A percentile compares a stretch with the other conserved stretches of the same genome.
These are phyloP conservation scores for Crossaster papposus DNA, from an alignment of 53 echinoderm and acorn worm genomes.

Conservation along the genomic window DNA sequence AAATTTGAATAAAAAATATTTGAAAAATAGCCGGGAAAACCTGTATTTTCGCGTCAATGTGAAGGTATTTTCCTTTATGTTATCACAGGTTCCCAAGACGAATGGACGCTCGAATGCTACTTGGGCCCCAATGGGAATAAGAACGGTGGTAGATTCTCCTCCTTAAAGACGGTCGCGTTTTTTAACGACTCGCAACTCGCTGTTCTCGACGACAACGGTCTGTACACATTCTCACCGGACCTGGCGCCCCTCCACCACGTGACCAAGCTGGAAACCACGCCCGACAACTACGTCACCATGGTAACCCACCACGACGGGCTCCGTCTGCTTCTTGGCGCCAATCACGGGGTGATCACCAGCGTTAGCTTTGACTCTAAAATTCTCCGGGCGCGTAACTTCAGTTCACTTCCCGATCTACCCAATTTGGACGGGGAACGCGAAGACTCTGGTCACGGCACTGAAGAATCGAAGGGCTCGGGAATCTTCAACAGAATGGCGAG, in stretches of 20 bases:
- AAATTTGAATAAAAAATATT: too few relatives aligned
- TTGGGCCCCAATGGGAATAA: background rate
- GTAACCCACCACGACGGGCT: background rate
- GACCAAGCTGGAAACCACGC: background rate
- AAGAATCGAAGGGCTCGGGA: background rate
- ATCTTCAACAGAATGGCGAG: too few relatives aligned
- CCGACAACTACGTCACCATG: background rate
- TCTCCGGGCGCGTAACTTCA: background rate
- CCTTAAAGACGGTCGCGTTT: background rate
- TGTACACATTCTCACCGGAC: constrained; percentile 1
- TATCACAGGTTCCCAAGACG: background rate
- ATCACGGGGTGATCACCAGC: background rate
- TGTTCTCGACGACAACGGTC: background rate
- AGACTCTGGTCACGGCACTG: too few relatives aligned
- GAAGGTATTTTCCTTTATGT: too few relatives aligned
- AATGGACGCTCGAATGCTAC: background rate
- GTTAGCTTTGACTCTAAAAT: background rate
- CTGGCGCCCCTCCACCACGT: background rate
- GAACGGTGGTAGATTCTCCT: background rate
- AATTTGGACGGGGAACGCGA: too few relatives aligned
- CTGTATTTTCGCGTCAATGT: too few relatives aligned
- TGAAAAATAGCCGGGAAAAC: too few relatives aligned
- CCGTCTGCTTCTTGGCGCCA: background rate
- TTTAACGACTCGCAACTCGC: background rate
- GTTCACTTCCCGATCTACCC: background rate